Evolutionary conservation across 2,113 vertebrate species (phyloP).

Genomic region (Guaruba guarouba): DNA sequence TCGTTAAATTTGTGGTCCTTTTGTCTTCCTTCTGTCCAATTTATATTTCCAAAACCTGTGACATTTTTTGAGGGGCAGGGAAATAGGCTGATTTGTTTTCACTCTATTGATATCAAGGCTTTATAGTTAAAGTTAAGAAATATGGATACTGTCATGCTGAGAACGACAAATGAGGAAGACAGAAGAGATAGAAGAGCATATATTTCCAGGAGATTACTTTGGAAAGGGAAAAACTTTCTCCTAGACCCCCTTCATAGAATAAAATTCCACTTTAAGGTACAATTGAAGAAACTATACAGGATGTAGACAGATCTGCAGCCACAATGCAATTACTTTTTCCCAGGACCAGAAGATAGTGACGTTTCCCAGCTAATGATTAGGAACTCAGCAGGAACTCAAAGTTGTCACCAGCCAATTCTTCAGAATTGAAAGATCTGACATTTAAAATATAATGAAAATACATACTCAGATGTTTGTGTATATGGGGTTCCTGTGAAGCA

Average conservation of each 20-base stretch:
- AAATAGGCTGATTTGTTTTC: background rate
- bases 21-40: background rate
- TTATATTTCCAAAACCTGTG: background rate
- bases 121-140: background rate
- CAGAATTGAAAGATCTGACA: background rate
- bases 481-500: background rate
- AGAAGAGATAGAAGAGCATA: background rate
- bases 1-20: background rate
- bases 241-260: background rate
- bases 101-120: background rate
- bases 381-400: background rate
- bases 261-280: background rate
- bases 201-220: background rate
- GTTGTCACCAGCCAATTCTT: background rate
- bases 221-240: background rate
- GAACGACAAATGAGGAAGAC: background rate
- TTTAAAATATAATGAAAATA: background rate
- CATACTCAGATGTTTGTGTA: background rate
- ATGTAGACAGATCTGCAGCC: background rate
- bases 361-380: background rate
- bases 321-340: background rate
- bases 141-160: background rate
- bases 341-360: background rate
- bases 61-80: background rate
- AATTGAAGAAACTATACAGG: background rate